A percentile compares a stretch with the other conserved stretches of the same genome.
These are phyloP conservation scores for Drosophila parthenogenetica DNA, from an alignment of 2,888 invertebrate genomes.

Conservation along the genomic window DNA sequence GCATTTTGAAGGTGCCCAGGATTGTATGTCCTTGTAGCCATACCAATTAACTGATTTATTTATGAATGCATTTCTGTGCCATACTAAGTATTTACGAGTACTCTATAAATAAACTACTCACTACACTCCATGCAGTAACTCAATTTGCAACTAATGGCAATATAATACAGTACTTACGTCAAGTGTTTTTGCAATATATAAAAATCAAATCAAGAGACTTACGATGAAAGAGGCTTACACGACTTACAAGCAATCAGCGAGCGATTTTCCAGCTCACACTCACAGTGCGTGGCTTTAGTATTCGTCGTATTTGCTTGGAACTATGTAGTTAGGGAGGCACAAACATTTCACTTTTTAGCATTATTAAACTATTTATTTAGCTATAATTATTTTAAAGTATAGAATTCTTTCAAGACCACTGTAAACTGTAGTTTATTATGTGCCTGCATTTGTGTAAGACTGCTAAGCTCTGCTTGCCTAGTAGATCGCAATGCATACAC, in stretches of 20 bases:
- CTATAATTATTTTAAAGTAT: too few species aligned
- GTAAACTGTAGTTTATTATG: too few species aligned
- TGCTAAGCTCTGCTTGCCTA: too few species aligned
- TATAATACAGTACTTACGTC: not conserved
- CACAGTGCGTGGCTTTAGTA: not conserved
- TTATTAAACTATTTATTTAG: too few species aligned
- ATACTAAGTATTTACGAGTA: not conserved
- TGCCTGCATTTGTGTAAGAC: too few species aligned
- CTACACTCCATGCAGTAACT: not conserved
- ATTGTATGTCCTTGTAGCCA: not conserved
- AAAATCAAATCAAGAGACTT: slow-evolving; percentile 2
- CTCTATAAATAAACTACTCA: slow-evolving; percentile 1
- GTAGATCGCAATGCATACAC: too few species aligned
- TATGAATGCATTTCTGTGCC: slow-evolving; percentile 1
- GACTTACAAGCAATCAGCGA: not conserved
- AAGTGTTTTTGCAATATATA: not conserved
- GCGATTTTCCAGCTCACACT: not conserved
- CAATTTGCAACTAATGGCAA: slow-evolving; percentile 2
- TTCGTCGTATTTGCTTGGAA: not conserved
- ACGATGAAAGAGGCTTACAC: not conserved
- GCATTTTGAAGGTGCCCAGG: not conserved
- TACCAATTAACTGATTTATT: not conserved
- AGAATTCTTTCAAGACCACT: too few species aligned
- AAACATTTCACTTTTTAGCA: too few species aligned
- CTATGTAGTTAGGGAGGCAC: not conserved